Base-by-base conservation (phyloP, 1,140 invertebrate genomes). In the Drosophila lini region DNA sequence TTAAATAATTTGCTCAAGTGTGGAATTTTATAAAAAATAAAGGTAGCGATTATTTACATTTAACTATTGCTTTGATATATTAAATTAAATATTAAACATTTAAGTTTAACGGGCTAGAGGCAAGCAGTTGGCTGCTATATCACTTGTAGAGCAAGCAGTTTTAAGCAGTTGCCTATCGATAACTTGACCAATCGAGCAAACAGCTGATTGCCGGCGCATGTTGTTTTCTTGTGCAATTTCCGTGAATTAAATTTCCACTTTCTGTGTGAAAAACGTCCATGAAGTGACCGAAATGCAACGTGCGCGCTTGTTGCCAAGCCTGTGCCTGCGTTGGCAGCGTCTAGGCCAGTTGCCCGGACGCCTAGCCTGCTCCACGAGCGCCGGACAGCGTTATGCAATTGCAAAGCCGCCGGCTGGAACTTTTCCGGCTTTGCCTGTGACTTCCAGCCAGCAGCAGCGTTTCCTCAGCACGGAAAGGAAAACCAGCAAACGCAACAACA, bases 281-380 rank as follows among this genome's bases (percentile, higher is more conserved):
- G 42, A 48, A 71, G 7, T 57, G 28, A 10, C 10, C 38, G 10
- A 41, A 42, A 85, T 85, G 81, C 70, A 81, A 38, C 78, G 78
- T 22, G 47, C 74, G 1, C 58, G 75, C 11, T n/a, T 81, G 8
- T 57, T 77, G 56, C 69, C 56, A 22, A 68, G 48, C 40, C 38
- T 68, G 48, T 68, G 79, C 25, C 16, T 59, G 25, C 65, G 55
- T 9, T 50, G 45, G 36, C 31, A 63, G 38, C 53, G 53, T 5
- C 19, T 76, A 4, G 22, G 11, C 8, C 60, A 52, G 5, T 19
- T 71, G 8, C 69, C 9, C 13, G 34, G 16, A 45, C 22, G 16
- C 16, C 13, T 55, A 8, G 41, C 25, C 0, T 41, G 36, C 45
- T 6, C 19, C 31, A 5, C 15, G n/a, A 38, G 19, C 61, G 36